Evolutionary conservation across 1,140 invertebrate species (phyloP).

Genomic region (Bombus sylvicola): DNA sequence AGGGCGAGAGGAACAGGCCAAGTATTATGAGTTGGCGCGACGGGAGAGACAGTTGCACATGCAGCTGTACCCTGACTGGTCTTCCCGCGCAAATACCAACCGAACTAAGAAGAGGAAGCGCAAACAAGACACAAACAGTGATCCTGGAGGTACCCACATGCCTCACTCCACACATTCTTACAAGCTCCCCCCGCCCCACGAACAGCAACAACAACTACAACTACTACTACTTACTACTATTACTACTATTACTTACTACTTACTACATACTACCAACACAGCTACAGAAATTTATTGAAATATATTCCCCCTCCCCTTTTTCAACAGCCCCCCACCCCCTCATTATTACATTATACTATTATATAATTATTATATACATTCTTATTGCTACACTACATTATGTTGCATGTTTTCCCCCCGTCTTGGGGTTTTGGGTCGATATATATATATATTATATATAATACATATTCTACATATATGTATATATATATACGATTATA

Average conservation of each 20-base stretch:
- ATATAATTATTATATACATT: slow-evolving; percentile 72
- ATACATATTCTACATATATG: slow-evolving; percentile 67
- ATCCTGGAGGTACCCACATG: slow-evolving; percentile 90
- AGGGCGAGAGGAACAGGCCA: slow-evolving; percentile 98
- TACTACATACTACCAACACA: slow-evolving; percentile 20
- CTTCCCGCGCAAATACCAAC: slow-evolving; percentile 98
- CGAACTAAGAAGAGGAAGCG: slow-evolving; percentile 99
- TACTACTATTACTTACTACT: slow-evolving; percentile 11
- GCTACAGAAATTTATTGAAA: slow-evolving; percentile 45
- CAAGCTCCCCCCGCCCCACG: slow-evolving; percentile 69
- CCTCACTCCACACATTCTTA: slow-evolving; percentile 82
- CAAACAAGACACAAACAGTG: slow-evolving; percentile 98
- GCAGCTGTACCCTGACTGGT: slow-evolving; percentile 99
- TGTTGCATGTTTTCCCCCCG: slow-evolving; percentile 81
- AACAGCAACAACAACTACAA: slow-evolving; percentile 46
- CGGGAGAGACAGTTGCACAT: slow-evolving; percentile 99
- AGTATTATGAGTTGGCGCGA: slow-evolving; percentile 99
- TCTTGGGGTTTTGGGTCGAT: slow-evolving; percentile 77
- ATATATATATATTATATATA: slow-evolving; percentile 70
- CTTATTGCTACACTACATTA: slow-evolving; percentile 78
- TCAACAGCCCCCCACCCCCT: slow-evolving; percentile 54
- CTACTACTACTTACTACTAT: slow-evolving; percentile 13
- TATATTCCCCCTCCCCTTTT: slow-evolving; percentile 12
- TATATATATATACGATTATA: slow-evolving; percentile 43
- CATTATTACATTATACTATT: slow-evolving; percentile 71